These are phyloP conservation scores for Fragum whitleyi DNA, from an alignment of 2,888 invertebrate genomes.

Conservation along the genomic window DNA sequence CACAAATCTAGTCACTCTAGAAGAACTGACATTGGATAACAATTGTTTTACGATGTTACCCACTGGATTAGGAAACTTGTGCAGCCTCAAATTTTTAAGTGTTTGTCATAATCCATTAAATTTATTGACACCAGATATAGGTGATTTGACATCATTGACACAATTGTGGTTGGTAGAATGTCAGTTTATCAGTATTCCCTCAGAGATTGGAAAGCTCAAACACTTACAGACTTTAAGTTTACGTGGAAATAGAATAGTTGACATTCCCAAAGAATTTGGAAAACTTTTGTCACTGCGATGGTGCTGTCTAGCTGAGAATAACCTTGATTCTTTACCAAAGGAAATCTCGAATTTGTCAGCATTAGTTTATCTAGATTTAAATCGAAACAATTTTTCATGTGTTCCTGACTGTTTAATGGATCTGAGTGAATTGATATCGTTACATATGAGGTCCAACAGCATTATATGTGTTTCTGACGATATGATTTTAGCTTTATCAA, in stretches of 20 bases:
- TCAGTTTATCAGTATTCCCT: slow-evolving; percentile 77
- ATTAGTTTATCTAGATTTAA: slow-evolving; percentile 79
- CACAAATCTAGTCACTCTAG: slow-evolving; percentile 68
- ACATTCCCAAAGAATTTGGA: slow-evolving; percentile 76
- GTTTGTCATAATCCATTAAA: slow-evolving; percentile 77
- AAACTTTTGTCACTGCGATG: slow-evolving; percentile 76
- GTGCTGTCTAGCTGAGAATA: slow-evolving; percentile 82
- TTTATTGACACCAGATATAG: slow-evolving; percentile 78
- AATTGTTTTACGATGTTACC: slow-evolving; percentile 83
- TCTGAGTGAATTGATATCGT: slow-evolving; percentile 69
- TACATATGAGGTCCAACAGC: slow-evolving; percentile 76
- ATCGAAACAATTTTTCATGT: slow-evolving; percentile 75
- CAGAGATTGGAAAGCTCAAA: slow-evolving; percentile 75
- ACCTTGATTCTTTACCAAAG: slow-evolving; percentile 73
- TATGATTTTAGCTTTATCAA: slow-evolving; percentile 77
- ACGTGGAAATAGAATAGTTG: slow-evolving; percentile 73
- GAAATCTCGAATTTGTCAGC: slow-evolving; percentile 69
- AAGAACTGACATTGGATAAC: slow-evolving; percentile 82
- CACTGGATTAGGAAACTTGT: slow-evolving; percentile 73
- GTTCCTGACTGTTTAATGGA: slow-evolving; percentile 78
- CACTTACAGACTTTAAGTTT: slow-evolving; percentile 77
- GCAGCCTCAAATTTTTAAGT: slow-evolving; percentile 72
- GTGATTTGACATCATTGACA: slow-evolving; percentile 73
- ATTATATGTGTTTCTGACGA: slow-evolving; percentile 78
- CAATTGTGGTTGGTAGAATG: slow-evolving; percentile 81